phyloP scores from a whole-genome alignment of 2,888 invertebrate species.

The Lucinisca nassula region DNA sequence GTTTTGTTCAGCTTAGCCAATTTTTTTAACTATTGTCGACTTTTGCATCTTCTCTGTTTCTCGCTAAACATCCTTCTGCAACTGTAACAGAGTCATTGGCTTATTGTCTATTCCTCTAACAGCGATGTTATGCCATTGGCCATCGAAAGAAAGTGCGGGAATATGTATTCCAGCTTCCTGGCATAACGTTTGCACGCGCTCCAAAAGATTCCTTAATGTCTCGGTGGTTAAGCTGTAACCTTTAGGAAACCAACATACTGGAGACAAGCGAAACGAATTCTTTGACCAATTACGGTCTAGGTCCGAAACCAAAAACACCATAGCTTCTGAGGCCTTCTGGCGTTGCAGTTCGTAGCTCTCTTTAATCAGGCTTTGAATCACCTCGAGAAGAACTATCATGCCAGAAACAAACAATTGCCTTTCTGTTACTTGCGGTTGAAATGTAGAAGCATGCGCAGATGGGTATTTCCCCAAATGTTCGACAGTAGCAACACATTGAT shows the following conservation, averaged over 20 bases:
- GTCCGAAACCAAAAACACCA: conserved; percentile 54
- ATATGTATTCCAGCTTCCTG: conserved; percentile 32
- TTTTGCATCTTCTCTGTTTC: conserved; percentile 27
- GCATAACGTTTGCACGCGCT: conserved; percentile 20
- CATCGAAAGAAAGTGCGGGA: conserved; percentile 36
- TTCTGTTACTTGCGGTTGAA: not conserved
- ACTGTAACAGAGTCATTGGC: conserved; percentile 38
- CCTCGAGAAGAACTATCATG: not conserved
- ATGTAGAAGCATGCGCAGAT: not conserved
- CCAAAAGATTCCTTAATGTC: conserved; percentile 22
- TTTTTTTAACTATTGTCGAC: conserved; percentile 10
- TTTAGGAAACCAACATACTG: conserved; percentile 51
- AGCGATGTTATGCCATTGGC: conserved; percentile 46
- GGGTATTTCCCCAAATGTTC: not conserved
- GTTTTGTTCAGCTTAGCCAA: conserved; percentile 36
- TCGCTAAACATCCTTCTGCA: conserved; percentile 53
- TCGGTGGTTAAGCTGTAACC: conserved; percentile 30
- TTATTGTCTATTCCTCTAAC: not conserved
- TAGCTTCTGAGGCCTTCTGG: conserved; percentile 52
- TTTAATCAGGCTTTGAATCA: not conserved
- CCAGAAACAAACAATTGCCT: not conserved
- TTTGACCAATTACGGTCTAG: conserved; percentile 59
- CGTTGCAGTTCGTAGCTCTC: conserved; percentile 32
- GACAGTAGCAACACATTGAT: not conserved
- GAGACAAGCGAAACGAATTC: conserved; percentile 24